These are phyloP conservation scores for Lysandra bellargus DNA, from an alignment of 2,888 invertebrate species.

Conservation along the genomic window DNA sequence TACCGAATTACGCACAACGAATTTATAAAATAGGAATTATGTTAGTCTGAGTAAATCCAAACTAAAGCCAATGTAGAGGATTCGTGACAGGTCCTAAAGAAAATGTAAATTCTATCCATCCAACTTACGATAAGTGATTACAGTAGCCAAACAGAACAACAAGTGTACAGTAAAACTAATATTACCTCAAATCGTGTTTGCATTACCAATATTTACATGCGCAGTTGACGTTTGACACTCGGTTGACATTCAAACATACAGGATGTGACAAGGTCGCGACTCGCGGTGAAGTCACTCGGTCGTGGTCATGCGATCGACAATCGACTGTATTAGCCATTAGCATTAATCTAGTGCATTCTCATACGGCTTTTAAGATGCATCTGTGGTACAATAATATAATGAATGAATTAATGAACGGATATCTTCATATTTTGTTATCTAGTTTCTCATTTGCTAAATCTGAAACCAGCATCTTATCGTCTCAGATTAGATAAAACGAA, in stretches of 20 bases:
- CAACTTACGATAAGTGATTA: neutral
- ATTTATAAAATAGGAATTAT: neutral
- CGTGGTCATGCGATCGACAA: slow-evolving; percentile 33
- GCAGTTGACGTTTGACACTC: slow-evolving; percentile 5
- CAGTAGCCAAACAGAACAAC: neutral
- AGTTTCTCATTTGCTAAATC: neutral
- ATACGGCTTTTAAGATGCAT: slow-evolving; percentile 19
- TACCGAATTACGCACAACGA: neutral
- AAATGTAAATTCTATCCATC: neutral
- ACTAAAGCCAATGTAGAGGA: too few species aligned
- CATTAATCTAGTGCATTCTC: slow-evolving; percentile 5
- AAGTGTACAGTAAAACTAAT: neutral
- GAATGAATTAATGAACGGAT: too few species aligned
- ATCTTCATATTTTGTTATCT: too few species aligned
- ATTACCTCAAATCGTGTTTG: neutral
- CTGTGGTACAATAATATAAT: neutral
- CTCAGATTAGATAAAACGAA: too few species aligned
- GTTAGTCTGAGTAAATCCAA: neutral
- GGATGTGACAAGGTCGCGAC: slow-evolving; percentile 60
- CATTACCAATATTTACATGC: neutral
- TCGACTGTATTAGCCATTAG: slow-evolving; percentile 24
- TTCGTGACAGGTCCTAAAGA: neutral
- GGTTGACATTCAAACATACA: slow-evolving; percentile 37
- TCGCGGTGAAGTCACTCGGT: slow-evolving; percentile 43
- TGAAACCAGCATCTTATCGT: neutral